Conservation (phyloP, 2,797 vertebrate genomes). For the Salmo trutta region DNA sequence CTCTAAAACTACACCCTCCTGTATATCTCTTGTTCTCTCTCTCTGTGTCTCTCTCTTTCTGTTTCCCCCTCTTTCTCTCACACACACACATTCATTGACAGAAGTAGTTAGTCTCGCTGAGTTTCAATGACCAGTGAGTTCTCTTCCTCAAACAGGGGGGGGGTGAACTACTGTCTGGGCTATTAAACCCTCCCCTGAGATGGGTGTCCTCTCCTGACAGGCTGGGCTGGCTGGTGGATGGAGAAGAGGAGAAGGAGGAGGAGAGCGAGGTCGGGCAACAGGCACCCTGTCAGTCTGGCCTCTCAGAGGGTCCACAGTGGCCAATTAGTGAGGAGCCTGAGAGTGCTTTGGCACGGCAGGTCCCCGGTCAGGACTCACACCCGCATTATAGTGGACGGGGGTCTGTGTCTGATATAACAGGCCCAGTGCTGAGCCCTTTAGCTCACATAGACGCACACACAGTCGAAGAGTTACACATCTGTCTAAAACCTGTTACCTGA, state of each 20-base stretch:
- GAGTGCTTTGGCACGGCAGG: neutral
- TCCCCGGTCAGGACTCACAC: neutral
- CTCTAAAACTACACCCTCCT: neutral
- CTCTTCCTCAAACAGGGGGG: neutral
- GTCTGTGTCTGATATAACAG: neutral
- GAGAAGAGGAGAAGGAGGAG: neutral
- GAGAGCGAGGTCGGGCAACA: neutral
- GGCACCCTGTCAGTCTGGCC: neutral
- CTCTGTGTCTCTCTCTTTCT: conserved; percentile 4
- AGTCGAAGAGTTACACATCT: neutral
- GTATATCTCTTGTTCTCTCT: conserved; percentile 5
- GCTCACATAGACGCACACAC: neutral
- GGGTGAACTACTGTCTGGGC: neutral
- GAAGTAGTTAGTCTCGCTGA: too few species aligned
- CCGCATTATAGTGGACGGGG: neutral
- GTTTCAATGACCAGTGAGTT: neutral
- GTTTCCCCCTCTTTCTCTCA: neutral
- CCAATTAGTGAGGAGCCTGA: neutral
- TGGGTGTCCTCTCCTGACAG: neutral
- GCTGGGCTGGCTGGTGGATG: neutral
- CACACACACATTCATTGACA: too few species aligned
- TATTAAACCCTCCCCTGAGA: neutral
- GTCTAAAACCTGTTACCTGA: neutral
- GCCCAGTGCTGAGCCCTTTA: neutral
- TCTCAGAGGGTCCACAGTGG: neutral